Evolutionary conservation across 2,113 vertebrate species (phyloP).

Genomic region (Pipra filicauda): DNA sequence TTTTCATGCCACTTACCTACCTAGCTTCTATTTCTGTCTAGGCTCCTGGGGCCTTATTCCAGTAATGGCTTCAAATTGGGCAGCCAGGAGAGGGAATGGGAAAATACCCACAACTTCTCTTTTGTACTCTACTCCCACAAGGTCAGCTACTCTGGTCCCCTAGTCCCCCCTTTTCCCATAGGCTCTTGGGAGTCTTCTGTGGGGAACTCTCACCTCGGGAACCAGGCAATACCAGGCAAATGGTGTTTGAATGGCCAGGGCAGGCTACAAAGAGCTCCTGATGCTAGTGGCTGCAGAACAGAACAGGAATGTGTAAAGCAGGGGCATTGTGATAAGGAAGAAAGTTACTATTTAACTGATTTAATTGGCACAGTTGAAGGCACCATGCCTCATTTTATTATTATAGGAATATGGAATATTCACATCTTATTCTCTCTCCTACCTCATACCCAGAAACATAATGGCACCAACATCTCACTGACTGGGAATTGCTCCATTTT

Average conservation of each 20-base stretch:
- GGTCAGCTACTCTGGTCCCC: neutral
- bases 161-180: neutral
- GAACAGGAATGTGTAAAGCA: neutral
- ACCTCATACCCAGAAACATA: neutral
- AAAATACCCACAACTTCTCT: neutral
- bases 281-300: neutral
- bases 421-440: neutral
- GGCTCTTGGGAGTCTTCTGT: neutral
- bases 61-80: neutral
- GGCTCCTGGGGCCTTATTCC: neutral
- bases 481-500: neutral
- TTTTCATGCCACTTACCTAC: neutral
- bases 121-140: neutral
- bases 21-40: neutral
- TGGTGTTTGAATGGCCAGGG: neutral
- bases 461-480: neutral
- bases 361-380: neutral
- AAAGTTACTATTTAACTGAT: neutral
- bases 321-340: neutral
- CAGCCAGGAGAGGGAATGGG: neutral
- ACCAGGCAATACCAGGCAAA: neutral
- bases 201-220: accelerated
- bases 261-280: neutral
- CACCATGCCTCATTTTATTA: neutral
- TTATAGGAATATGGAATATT: neutral